Base-by-base conservation (phyloP, 2,888 invertebrate species). In the Taphrorychus bicolor region DNA sequence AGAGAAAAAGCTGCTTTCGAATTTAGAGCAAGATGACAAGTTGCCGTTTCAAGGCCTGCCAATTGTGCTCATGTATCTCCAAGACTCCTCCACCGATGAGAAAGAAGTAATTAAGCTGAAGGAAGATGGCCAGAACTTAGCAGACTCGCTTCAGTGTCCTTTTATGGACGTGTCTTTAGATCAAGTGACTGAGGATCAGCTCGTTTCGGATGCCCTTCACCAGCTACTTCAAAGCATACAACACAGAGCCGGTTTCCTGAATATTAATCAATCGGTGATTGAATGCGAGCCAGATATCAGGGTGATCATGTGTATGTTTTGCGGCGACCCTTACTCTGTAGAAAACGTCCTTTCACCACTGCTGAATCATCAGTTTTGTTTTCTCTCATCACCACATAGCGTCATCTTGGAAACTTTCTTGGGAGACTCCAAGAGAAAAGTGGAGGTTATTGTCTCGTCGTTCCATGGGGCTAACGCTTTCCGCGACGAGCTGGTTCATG, bases 281-380 rank as follows among this genome's bases (percentile, higher is more conserved):
- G 92, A 93, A 73, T 91, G 91, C 79, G 92, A 93, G 76, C 92
- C 93, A 2, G 94, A 94, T 82, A 92, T 94, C 78, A 91, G 95
- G 76, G 93, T 96, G 82, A 93, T 93, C 81, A 93, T 98, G 87
- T 97, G 96, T 82, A 92, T 97, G 90, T 95, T 97, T 83, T 98
- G 98, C 83, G 97, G 96, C 59, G 97, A 98, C 82, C 94, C 95
- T 0, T 97, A 91, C 80, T 92, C 93, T 0, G 91, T 95, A 49
- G 96, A 96, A 81, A 91, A 93, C 69, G 93, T 97, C 61, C 85
- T 98, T 62, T 91, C 91, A 14, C 97, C 97, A 0, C 84, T 98
- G 67, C 85, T 97, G 64, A 89, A 91, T 76, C 95, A 96, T 79
- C 93, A 93, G 73, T 92, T 93, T 71, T 94, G 94, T 81, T 92